Evolutionary conservation across 2,113 vertebrate genomes (phyloP), one percentile per base, ranked within the genome.

Genomic region (Thinocorus orbignyianus): DNA sequence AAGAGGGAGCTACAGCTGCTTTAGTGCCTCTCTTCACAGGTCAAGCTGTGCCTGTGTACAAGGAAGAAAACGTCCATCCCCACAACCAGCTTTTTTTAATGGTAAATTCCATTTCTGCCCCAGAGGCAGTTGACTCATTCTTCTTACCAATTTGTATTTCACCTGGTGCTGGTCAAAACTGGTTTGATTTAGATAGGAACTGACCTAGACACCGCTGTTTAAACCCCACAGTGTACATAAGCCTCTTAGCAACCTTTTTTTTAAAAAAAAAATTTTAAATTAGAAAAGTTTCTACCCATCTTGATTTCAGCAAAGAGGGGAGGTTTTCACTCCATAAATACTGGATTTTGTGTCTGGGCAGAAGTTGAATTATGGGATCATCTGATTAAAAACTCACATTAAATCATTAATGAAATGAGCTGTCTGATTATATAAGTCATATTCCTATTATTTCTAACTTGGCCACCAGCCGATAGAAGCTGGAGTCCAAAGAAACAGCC

Each of bases 341-440:
- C 41, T n/a, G 25, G 44, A 88, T 92, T 81, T 90, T 80, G 22
- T 79, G 80, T 84, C 95, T 69, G 39, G 65, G 54, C 77, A 83
- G 80, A 51, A 93, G 52, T 0, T 92, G 92, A 94, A 78, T 90
- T 90, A 88, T 88, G 93, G 72, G 61, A 65, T 78, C 69, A 35
- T 92, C 88, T 88, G 83, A 86, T 93, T 81, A 73, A 94, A 94
- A 37, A 3, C 11, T 20, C 13, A 4, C 52, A 64, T 65, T 92
- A 86, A 95, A 93, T 96, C 72, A 76, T 88, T 93, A 92, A 93
- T 92, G 90, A 84, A 91, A 82, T 49, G 80, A 94, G 65, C 86
- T 86, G 42, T 48, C 90, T 81, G 65, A 78, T 90, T 94, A 87
- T 37, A 12, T 80, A 88, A 81, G 86, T 72, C 41, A 33, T 61